These are phyloP conservation scores for Prunella strophiata DNA, from an alignment of 2,797 vertebrate species.

Conservation along the genomic window DNA sequence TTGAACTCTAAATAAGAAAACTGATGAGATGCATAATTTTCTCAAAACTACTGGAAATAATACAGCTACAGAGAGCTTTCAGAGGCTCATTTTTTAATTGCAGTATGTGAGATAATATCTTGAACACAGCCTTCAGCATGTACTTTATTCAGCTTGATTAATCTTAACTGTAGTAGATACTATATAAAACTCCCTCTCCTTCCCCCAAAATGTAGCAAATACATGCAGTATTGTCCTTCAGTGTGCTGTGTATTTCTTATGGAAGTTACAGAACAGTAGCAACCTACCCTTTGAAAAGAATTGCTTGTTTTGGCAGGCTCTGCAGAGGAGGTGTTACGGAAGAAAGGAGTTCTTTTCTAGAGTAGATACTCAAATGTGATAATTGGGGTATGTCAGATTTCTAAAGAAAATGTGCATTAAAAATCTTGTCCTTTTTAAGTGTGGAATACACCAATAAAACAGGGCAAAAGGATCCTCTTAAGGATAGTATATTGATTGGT, in stretches of 20 bases:
- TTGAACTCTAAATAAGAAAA: not conserved
- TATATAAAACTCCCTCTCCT: not conserved
- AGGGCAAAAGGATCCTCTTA: not conserved
- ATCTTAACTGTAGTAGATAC: not conserved
- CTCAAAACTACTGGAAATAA: not conserved
- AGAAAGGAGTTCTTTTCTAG: not conserved
- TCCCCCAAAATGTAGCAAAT: not conserved
- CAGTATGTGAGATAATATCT: not conserved
- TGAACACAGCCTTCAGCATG: not conserved
- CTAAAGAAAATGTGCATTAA: not conserved
- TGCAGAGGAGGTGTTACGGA: not conserved
- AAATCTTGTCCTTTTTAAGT: not conserved
- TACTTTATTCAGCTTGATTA: not conserved
- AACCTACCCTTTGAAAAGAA: not conserved
- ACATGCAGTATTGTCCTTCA: not conserved
- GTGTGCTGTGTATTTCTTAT: not conserved
- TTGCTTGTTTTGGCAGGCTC: not conserved
- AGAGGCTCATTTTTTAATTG: not conserved
- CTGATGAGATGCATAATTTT: not conserved
- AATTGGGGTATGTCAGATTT: not conserved
- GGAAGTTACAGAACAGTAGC: not conserved
- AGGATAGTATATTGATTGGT: not conserved
- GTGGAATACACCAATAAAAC: not conserved
- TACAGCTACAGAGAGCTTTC: not conserved
- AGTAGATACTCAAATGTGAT: not conserved